Conservation (phyloP, 2,113 vertebrate genomes). For the Tapirus terrestris region DNA sequence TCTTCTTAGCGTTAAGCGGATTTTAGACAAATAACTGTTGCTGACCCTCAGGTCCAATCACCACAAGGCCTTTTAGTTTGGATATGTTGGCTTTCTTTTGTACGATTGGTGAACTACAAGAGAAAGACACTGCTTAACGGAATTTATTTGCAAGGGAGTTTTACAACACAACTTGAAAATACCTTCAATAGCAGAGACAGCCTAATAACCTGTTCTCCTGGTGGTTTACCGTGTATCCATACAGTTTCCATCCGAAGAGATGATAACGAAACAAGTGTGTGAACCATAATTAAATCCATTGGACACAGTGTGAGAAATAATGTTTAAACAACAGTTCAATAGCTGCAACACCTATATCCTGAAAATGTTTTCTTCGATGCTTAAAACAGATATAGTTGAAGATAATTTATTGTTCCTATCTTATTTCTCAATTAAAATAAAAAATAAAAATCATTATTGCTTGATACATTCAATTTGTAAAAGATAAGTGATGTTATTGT, state of each 20-base stretch:
- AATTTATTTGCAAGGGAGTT: constrained; percentile 65
- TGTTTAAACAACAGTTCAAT: constrained; percentile 68
- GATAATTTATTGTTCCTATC: constrained; percentile 47
- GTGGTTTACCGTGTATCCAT: constrained; percentile 33
- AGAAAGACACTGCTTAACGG: constrained; percentile 14
- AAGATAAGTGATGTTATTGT: constrained; percentile 4
- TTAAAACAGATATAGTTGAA: constrained; percentile 51
- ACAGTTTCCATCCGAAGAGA: constrained; percentile 33
- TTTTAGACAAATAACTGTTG: constrained; percentile 3
- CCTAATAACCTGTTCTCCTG: constrained; percentile 59
- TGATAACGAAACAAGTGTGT: constrained; percentile 62
- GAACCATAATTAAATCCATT: constrained; percentile 59
- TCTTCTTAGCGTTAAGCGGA: not conserved
- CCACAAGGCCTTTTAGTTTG: not conserved
- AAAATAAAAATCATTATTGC: constrained; percentile 50
- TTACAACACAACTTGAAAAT: constrained; percentile 54
- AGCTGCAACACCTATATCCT: constrained; percentile 17
- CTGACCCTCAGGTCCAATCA: not conserved
- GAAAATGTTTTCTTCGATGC: constrained; percentile 24
- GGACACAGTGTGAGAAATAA: constrained; percentile 29
- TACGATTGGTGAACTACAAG: constrained; percentile 37
- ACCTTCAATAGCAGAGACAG: constrained; percentile 37
- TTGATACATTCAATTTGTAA: constrained; percentile 56
- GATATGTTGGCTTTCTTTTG: constrained; percentile 10
- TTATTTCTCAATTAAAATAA: constrained; percentile 63